Evolutionary conservation across 1,140 invertebrate genomes (phyloP), one percentile per base, ranked within the genome.

Genomic region (Aphaenogaster floridana): DNA sequence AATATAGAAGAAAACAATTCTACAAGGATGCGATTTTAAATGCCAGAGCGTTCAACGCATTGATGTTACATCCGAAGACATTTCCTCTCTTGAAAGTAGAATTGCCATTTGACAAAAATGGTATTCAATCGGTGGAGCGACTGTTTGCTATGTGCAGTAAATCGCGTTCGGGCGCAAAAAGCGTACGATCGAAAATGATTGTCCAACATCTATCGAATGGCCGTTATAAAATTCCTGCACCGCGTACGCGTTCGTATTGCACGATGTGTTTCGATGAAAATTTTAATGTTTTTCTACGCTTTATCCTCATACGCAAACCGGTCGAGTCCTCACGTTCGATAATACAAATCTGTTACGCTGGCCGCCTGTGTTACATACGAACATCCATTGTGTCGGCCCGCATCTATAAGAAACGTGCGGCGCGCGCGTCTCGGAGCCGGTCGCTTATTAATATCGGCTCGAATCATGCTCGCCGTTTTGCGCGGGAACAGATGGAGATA

Each of bases 401-500:
- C 42, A 15, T 45, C 21, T 64, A 77, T 48, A 71, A 61, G 66
- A 59, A 80, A 64, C 39, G 5, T 17, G 39, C 21, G 36, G n/a
- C 34, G 57, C n/a, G 57, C 59, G 39, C 48, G 28, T 79, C 50
- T 78, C 69, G 61, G 39, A 69, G 45, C n/a, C 52, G 9, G 57
- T 80, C 68, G 72, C 63, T 85, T 90, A 91, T 86, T 90, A 88
- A 88, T 90, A 90, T 90, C 69, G 78, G 48, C 34, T 28, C 77
- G 81, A 59, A 79, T 88, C 54, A 69, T 42, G 59, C 52, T 66
- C 17, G 66, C 28, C 80, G 66, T 87, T 88, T 83, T 83, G 86
- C 86, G 79, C 88, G 79, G 71, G 87, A 92, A 92, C 89, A 90
- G 92, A 93, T 93, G 92, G 91, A 92, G 93, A 94, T 94, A 93